Conservation (phyloP, 2,888 invertebrate species). For the Monochamus alternatus region DNA sequence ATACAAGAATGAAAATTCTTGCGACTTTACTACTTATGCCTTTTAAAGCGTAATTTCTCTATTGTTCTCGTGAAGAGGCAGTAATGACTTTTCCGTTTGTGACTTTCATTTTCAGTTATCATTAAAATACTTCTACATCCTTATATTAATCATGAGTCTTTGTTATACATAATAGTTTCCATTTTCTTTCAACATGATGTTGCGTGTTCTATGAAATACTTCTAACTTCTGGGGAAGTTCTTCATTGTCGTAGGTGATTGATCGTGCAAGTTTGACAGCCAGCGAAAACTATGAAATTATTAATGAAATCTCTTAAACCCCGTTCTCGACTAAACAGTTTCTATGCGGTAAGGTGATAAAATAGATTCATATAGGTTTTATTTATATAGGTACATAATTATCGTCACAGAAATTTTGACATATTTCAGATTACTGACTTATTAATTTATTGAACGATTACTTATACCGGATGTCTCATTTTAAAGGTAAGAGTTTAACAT, state of each 20-base stretch:
- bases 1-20: too few species aligned
- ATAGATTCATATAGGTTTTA: too few species aligned
- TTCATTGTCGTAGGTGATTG: constrained; percentile 1
- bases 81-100: neutral
- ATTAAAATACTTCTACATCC: neutral
- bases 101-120: neutral
- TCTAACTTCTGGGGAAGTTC: constrained; percentile 5
- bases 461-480: too few species aligned
- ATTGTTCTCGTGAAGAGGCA: neutral
- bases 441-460: too few species aligned
- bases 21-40: too few species aligned
- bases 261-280: constrained; percentile 8
- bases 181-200: constrained; percentile 8
- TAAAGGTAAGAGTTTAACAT: too few species aligned
- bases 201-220: constrained; percentile 4
- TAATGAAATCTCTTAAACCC: neutral
- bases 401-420: too few species aligned
- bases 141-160: constrained; percentile 1
- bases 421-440: too few species aligned
- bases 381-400: too few species aligned
- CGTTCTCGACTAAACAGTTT: neutral
- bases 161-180: constrained; percentile 6
- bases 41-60: neutral
- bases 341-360: too few species aligned
- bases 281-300: constrained; percentile 1